Evolutionary conservation across 2,113 vertebrate species (phyloP), one percentile per base, ranked within the genome.

Genomic region (Hiodon tergisus): DNA sequence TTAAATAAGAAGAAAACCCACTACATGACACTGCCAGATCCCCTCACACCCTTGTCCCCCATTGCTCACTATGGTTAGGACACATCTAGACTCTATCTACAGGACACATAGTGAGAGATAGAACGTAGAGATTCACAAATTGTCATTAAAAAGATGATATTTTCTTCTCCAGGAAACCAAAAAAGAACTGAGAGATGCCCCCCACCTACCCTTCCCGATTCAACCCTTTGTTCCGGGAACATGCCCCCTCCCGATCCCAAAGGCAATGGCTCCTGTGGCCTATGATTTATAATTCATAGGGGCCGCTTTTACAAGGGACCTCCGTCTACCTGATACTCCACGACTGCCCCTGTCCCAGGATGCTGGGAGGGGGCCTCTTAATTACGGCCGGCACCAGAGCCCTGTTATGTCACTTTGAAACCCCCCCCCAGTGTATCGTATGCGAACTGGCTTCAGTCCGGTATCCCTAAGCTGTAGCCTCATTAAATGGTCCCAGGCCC

Each of bases 201-300:
- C 50, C 62, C 52, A 17, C 71, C 58, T 67, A 68, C 80, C 78
- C 80, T 79, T 78, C 80, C 81, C 60, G 31, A 70, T 65, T 75
- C 74, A 83, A 80, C 88, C 86, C 87, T 92, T 92, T 92, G 90
- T 92, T 92, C 90, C 90, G 83, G 90, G 91, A 92, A 92, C 85
- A 89, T 72, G 78, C 86, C 86, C 88, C 86, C 81, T 82, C 84
- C 82, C 83, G 79, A 87, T 92, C 90, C 90, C 91, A 91, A 83
- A 89, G 88, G 90, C 91, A 81, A 84, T 91, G 90, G 87, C 91
- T 92, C 88, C 88, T 82, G 86, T 92, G 90, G 89, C 91, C 90
- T 92, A 88, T 92, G 86, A 92, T 92, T 92, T 92, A 92, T 92
- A 92, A 92, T 92, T 92, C 91, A 92, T 92, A 91, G 89, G 81